Percentiles rank a stretch among this genome's conserved stretches.
These are phyloP conservation scores for Crematogaster levior DNA, from an alignment of 2,888 invertebrate species.

Conservation along the genomic window DNA sequence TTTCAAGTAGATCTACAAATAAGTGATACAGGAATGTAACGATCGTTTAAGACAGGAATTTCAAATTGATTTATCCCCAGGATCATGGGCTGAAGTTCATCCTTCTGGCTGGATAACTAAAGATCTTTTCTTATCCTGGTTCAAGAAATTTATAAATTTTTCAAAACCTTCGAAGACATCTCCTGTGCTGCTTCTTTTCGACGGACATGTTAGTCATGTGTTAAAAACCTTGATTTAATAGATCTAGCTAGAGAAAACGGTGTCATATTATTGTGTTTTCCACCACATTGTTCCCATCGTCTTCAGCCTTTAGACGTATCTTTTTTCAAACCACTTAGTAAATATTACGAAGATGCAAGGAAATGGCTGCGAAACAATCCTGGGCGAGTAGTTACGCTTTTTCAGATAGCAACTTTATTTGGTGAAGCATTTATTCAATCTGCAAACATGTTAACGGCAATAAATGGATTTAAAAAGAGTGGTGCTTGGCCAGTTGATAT, in stretches of 20 bases:
- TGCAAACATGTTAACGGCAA: neutral
- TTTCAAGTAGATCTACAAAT: too few species aligned
- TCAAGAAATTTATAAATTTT: neutral
- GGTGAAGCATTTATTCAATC: neutral
- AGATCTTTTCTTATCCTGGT: neutral
- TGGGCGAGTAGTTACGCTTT: too few species aligned
- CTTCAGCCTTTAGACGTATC: neutral
- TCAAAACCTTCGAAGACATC: neutral
- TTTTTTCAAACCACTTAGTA: neutral
- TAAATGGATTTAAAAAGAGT: slow-evolving; percentile 1
- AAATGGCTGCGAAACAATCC: neutral
- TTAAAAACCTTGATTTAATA: neutral
- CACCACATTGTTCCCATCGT: neutral
- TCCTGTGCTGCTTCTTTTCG: neutral
- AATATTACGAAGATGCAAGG: neutral
- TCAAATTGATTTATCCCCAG: neutral
- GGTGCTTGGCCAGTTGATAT: neutral
- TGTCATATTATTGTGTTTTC: neutral
- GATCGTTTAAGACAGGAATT: too few species aligned
- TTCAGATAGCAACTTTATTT: too few species aligned
- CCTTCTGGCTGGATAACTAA: neutral
- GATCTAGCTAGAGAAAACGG: neutral
- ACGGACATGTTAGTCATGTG: neutral
- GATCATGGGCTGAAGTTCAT: neutral
- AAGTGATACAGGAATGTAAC: too few species aligned